These are phyloP conservation scores for Paramisgurnus dabryanus DNA, from an alignment of 2,113 vertebrate species.

Conservation along the genomic window DNA sequence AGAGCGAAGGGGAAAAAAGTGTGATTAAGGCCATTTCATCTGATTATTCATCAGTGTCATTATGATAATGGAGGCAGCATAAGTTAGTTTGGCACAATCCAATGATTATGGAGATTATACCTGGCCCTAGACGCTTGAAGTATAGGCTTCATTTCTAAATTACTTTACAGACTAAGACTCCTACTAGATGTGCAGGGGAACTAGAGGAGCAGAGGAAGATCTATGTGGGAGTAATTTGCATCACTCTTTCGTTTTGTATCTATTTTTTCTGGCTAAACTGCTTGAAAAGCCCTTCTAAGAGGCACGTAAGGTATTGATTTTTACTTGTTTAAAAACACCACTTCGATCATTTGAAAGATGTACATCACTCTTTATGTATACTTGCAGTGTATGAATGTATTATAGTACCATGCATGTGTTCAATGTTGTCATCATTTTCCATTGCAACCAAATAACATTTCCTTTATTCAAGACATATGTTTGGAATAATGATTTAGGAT, in stretches of 20 bases:
- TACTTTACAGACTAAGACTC: conserved; percentile 16
- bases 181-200: conserved; percentile 22
- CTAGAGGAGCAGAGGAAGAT: conserved; percentile 19
- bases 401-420: neutral
- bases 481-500: neutral
- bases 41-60: conserved; percentile 58
- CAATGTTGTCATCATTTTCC: neutral
- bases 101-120: conserved; percentile 46
- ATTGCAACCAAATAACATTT: no score
- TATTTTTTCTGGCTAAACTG: conserved; percentile 45
- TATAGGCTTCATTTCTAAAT: conserved; percentile 24
- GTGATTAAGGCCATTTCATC: conserved; percentile 51
- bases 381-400: neutral
- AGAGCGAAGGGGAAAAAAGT: neutral
- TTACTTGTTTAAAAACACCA: conserved; percentile 28
- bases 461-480: no score
- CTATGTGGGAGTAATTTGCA: conserved; percentile 36
- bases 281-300: conserved; percentile 45
- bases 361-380: neutral
- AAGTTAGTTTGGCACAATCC: conserved; percentile 53
- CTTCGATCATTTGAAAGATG: conserved; percentile 15
- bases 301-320: conserved; percentile 51
- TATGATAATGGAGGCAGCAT: conserved; percentile 56
- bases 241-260: conserved; percentile 33
- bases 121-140: conserved; percentile 26